Base-by-base conservation (phyloP, 2,113 vertebrate genomes). In the Psettodes erumei region DNA sequence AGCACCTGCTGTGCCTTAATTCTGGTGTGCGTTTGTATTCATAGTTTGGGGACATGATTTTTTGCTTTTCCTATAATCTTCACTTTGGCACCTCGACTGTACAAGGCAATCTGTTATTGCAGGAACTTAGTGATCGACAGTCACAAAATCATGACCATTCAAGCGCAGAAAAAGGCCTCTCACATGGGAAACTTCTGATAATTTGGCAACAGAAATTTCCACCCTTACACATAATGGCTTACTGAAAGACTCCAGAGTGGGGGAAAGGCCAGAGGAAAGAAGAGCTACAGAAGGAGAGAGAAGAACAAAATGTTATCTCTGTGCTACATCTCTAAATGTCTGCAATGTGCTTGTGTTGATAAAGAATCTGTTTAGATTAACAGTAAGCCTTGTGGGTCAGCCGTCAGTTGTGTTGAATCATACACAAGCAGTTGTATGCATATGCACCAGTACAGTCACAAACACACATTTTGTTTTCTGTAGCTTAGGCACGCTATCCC, bases 311-410 rank as follows among this genome's bases (percentile, higher is more conserved):
- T 70, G 38, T 76, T 81, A 88, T 82, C 35, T 1, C n/a, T 0
- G 4, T 0, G n/a, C 40, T 47, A 8, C 21, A 62, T 88, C 56
- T 88, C 58, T 18, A 68, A 82, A 77, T 53, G 33, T 74, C 71
- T 79, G 79, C 74, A 86, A 83, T 72, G 82, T 79, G 81, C 64
- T 75, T 0, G 37, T 73, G 78, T 48, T 71, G 86, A 88, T 84
- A 84, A 84, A 85, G 61, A 62, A 62, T 71, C 61, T 70, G 40
- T 70, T 77, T 62, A 79, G 85, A 84, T 82, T 77, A 84, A 75
- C 63, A 38, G 40, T 51, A 76, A 65, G 67, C 77, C 71, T 73
- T 15, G 51, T 68, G 51, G 70, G 62, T 54, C 72, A 72, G 74
- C 50, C 8, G 10, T 48, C 1, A 0, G 32, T 42, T 47, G 54